phyloP scores from a whole-genome alignment of 2,113 vertebrate species.

The Regulus satrapa region DNA sequence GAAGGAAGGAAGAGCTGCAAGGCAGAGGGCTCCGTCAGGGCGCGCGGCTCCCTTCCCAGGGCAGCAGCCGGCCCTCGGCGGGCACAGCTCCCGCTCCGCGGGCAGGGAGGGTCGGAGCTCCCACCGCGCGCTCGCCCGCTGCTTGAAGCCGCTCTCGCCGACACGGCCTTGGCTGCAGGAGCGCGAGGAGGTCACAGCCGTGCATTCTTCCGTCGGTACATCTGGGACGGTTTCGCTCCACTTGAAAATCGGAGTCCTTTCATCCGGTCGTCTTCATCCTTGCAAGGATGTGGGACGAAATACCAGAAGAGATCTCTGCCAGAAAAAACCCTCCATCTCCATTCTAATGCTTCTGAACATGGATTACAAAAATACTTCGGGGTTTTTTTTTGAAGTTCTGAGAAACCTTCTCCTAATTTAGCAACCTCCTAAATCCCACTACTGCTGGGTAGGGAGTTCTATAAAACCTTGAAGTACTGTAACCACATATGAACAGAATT shows the following conservation, averaged over 20 bases:
- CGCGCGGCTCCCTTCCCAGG: too few relatives aligned
- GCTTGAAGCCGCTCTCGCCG: background rate
- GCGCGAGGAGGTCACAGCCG: background rate
- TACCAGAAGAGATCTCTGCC: background rate
- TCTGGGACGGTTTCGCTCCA: background rate
- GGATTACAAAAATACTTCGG: background rate
- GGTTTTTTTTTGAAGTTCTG: background rate
- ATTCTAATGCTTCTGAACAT: background rate
- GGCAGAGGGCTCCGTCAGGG: too few relatives aligned
- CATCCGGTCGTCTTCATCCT: background rate
- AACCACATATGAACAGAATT: conserved; percentile 28
- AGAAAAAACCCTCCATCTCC: background rate
- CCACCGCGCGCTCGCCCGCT: accelerated
- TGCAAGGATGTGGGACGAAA: background rate
- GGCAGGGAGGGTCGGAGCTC: too few relatives aligned
- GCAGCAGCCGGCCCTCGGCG: too few relatives aligned
- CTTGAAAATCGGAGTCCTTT: background rate
- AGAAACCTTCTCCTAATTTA: conserved; percentile 16
- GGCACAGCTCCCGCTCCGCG: too few relatives aligned
- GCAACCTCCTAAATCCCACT: conserved; percentile 4
- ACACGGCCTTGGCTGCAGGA: background rate
- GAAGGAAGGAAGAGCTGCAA: too few relatives aligned
- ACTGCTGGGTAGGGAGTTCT: background rate
- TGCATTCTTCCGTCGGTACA: background rate
- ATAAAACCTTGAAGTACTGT: background rate